Evolutionary conservation across 2,797 vertebrate genomes (phyloP).

Genomic region (Kryptolebias ocellatus): DNA sequence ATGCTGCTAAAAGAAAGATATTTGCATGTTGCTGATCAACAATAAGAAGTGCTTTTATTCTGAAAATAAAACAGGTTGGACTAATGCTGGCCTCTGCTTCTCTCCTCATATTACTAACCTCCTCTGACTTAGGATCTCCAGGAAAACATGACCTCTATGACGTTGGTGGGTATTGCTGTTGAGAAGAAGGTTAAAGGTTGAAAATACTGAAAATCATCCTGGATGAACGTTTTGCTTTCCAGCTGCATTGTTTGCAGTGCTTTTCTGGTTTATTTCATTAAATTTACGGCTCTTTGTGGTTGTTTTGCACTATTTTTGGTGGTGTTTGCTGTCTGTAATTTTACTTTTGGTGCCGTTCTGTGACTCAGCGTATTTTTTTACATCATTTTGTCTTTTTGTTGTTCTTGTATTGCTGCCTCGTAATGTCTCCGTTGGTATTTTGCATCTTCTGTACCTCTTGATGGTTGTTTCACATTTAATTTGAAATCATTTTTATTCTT

Average conservation of each 20-base stretch:
- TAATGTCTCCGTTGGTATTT: background rate
- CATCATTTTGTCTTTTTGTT: background rate
- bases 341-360: background rate
- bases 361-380: background rate
- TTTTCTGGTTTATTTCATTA: background rate
- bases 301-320: background rate
- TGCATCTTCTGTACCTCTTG: background rate
- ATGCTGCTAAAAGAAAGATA: too few relatives aligned
- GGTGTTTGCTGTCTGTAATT: background rate
- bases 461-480: background rate
- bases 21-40: background rate
- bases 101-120: slow-evolving; percentile 50
- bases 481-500: background rate
- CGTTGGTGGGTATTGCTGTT: slow-evolving; percentile 66
- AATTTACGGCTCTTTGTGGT: background rate
- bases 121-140: slow-evolving; percentile 70
- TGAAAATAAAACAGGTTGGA: slow-evolving; percentile 24
- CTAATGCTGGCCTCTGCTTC: slow-evolving; percentile 57
- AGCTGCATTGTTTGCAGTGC: background rate
- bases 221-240: background rate
- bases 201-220: background rate
- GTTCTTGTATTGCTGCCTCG: background rate
- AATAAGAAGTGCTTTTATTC: slow-evolving; percentile 12
- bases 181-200: too few relatives aligned
- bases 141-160: slow-evolving; percentile 73